These are phyloP conservation scores for Bellardia bayeri DNA, from an alignment of 2,888 invertebrate species.

Conservation along the genomic window DNA sequence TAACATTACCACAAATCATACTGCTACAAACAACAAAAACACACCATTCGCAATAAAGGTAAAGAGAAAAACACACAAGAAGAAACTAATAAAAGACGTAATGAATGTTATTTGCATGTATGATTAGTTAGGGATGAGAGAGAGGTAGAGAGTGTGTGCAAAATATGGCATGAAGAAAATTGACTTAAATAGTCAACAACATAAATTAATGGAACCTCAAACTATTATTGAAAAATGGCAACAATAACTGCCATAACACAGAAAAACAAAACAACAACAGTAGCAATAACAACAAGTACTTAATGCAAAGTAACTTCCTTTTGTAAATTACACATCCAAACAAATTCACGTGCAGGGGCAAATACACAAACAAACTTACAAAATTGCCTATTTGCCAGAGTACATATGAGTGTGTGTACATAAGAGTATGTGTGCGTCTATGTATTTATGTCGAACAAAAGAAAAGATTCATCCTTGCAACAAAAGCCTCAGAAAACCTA, in stretches of 20 bases:
- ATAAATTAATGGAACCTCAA: conserved; percentile 66
- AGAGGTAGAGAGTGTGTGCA: neutral
- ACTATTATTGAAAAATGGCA: conserved; percentile 39
- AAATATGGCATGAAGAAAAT: conserved; percentile 50
- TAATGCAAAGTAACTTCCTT: conserved; percentile 62
- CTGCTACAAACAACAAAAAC: neutral
- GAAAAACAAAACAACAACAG: conserved; percentile 2
- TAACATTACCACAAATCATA: conserved; percentile 72
- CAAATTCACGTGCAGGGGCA: no score
- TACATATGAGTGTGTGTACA: no score
- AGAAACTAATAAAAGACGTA: neutral
- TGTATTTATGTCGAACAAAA: conserved; percentile 5
- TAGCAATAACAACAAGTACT: conserved; percentile 28
- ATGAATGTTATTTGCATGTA: neutral
- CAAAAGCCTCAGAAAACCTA: conserved; percentile 13
- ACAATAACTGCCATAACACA: conserved; percentile 30
- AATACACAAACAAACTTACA: no score
- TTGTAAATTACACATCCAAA: neutral
- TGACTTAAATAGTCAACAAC: conserved; percentile 65
- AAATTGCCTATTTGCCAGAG: neutral
- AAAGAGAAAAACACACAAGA: neutral
- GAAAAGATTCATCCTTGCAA: neutral
- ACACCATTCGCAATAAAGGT: neutral
- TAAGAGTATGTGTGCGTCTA: neutral
- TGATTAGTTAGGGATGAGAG: neutral